Base-by-base conservation (phyloP, 2,113 vertebrate genomes). In the Speoplatyrhinus poulsoni region DNA sequence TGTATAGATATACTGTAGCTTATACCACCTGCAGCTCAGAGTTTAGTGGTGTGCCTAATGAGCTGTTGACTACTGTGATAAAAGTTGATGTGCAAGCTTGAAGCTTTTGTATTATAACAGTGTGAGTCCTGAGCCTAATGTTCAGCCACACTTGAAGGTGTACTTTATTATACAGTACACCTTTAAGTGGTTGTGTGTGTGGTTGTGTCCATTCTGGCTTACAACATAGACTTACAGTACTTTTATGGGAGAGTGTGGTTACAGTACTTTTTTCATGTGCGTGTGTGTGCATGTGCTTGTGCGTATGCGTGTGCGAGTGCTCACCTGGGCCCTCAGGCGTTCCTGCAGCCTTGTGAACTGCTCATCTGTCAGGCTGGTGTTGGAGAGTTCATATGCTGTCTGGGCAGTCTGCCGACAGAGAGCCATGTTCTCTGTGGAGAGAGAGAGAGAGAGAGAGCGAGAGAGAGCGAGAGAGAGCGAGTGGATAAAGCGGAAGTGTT, bases 251-350 rank as follows among this genome's bases (percentile, higher is more conserved):
- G 9, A 17, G n/a, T 11, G 41, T 49, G 60, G 55, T 57, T 46
- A 19, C 19, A 19, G 19, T 19, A 26, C 26, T 26, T 26, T 63
- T 16, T 48, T 46, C 46, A 9, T n/a, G 72, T 33, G 9, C 26
- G 64, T 4, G 59, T 65, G 9, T 55, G 32, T 66, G 17, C 60
- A 58, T 56, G 13, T 50, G n/a, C 9, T 9, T 56, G 11, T 0
- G 11, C 3, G 53, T 17, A 4, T 55, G 3, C 6, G 11, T 16
- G 54, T 8, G 54, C n/a, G 15, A 11, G 16, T 12, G 62, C 74
- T 81, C 41, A 93, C 93, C 92, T 92, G 81, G 9, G 60, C 58
- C 65, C 4, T 60, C 60, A 94, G 57, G 15, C 26, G 9, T 12
- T 57, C 50, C 7, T 91, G 72, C 9, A 74, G 65, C 54, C 77